Base-by-base conservation (phyloP, 2,888 invertebrate genomes). In the Zaprionus bogoriensis region DNA sequence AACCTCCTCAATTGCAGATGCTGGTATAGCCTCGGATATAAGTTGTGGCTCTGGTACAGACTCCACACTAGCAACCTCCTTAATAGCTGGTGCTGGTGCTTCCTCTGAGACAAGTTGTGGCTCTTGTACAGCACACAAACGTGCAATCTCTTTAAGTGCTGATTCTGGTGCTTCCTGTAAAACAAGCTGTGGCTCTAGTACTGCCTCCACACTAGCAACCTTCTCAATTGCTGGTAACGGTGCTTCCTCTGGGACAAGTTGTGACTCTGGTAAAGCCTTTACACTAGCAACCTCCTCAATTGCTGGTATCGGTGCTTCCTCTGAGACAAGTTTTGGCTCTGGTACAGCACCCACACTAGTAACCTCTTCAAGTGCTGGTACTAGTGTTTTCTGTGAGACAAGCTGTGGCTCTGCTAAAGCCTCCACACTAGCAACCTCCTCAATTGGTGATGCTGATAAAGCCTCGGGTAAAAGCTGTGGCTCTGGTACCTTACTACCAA, bases 281-380 rank as follows among this genome's bases (percentile, higher is more conserved):
- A 17, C 19, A 19, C 20, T 9, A 12, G n/a, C n/a, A n/a, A n/a
- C n/a, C n/a, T n/a, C n/a, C n/a, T n/a, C n/a, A n/a, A 14, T 36
- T 10, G 20, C 19, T 41, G 17, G 2, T 10, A 14, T 4, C 23
- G 45, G 6, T 12, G 10, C 1, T 3, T 45, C 22, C 4, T 2
- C 5, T 2, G 4, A 1, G 42, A 12, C 39, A 22, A 20, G 4
- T 22, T 3, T 19, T 14, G 52, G 10, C 0, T 22, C 25, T 22
- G 36, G 12, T 6, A 25, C 1, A 1, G 3, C 14, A 3, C 38
- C 38, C 0, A 19, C 19, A 23, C 6, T 7, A 14, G 50, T 9
- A 32, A 38, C 14, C 22, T 50, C 47, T 5, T 41, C 32, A 9
- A 23, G 22, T 52, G 52, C 32, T 42, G 30, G 23, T 46, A 3